A percentile compares a stretch with the other conserved stretches of the same genome.
phyloP scores from a whole-genome alignment of 2,113 vertebrate species.

The Urocolius indicus region DNA sequence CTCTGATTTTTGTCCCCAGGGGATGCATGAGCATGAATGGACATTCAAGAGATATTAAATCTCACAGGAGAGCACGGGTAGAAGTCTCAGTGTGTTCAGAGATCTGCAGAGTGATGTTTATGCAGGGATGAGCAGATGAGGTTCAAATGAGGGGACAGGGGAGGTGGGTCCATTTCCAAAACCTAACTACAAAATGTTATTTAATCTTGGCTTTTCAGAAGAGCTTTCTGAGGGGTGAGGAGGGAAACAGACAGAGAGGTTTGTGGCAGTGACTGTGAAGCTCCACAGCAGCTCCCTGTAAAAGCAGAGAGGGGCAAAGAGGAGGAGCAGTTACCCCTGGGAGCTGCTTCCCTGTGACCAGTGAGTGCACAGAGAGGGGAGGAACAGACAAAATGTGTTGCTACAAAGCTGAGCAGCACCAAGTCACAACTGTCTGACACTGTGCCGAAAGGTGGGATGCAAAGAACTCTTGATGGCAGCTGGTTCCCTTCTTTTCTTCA shows the following conservation, averaged over 20 bases:
- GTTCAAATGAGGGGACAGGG: neutral
- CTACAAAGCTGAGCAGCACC: neutral
- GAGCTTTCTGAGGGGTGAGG: neutral
- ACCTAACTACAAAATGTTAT: neutral
- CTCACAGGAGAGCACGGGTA: neutral
- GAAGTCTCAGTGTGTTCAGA: neutral
- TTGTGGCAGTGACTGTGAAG: neutral
- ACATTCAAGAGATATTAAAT: constrained; percentile 18
- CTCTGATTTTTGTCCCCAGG: constrained; percentile 7
- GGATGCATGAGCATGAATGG: neutral
- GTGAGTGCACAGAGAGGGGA: neutral
- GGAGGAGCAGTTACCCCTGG: neutral
- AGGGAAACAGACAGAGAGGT: neutral
- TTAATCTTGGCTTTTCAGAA: neutral
- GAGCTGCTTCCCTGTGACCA: neutral
- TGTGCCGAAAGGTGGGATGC: neutral
- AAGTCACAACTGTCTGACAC: neutral
- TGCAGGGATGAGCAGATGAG: neutral
- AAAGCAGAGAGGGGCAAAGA: neutral
- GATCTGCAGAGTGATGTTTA: neutral
- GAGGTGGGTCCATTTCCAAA: neutral
- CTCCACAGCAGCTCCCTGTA: neutral
- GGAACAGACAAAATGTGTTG: neutral
- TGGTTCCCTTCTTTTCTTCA: neutral
- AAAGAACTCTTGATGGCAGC: neutral